A percentile compares a stretch with the other conserved stretches of the same genome.
These are phyloP conservation scores for Chaenodraco wilsoni DNA, from an alignment of 2,797 vertebrate genomes.

Conservation along the genomic window DNA sequence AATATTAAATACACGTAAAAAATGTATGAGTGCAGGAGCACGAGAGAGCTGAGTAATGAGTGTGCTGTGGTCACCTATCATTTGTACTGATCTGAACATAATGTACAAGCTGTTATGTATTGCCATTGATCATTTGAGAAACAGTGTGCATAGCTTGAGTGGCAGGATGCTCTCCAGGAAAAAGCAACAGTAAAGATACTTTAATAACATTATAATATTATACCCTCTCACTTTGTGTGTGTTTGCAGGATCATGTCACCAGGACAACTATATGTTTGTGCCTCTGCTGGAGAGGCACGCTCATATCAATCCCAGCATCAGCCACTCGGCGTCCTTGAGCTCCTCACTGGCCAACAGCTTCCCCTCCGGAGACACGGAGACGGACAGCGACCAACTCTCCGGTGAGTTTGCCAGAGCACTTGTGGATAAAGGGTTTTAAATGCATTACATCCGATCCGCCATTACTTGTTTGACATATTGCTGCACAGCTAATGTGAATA, in stretches of 20 bases:
- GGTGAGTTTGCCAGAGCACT: constrained; percentile 59
- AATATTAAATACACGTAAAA: constrained; percentile 65
- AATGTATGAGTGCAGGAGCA: constrained; percentile 73
- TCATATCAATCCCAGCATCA: constrained; percentile 54
- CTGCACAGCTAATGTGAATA: constrained; percentile 1
- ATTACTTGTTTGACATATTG: not conserved
- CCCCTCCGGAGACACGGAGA: constrained; percentile 55
- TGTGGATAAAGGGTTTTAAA: not conserved
- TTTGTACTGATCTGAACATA: constrained; percentile 23
- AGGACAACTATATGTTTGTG: constrained; percentile 49
- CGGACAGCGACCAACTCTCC: constrained; percentile 48
- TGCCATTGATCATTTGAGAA: not conserved
- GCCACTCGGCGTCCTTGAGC: constrained; percentile 72
- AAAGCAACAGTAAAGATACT: not conserved
- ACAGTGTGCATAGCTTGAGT: not conserved
- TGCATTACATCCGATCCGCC: not conserved
- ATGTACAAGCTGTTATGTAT: not conserved
- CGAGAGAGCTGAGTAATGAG: constrained; percentile 36
- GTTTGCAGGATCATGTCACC: constrained; percentile 71
- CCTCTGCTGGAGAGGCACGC: constrained; percentile 62
- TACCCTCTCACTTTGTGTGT: constrained; percentile 4
- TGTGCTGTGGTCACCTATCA: constrained; percentile 20
- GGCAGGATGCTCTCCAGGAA: not conserved
- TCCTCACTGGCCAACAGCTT: constrained; percentile 53
- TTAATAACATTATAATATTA: not conserved